Base-by-base conservation (phyloP, 2,888 invertebrate species). In the Rapana venosa region DNA sequence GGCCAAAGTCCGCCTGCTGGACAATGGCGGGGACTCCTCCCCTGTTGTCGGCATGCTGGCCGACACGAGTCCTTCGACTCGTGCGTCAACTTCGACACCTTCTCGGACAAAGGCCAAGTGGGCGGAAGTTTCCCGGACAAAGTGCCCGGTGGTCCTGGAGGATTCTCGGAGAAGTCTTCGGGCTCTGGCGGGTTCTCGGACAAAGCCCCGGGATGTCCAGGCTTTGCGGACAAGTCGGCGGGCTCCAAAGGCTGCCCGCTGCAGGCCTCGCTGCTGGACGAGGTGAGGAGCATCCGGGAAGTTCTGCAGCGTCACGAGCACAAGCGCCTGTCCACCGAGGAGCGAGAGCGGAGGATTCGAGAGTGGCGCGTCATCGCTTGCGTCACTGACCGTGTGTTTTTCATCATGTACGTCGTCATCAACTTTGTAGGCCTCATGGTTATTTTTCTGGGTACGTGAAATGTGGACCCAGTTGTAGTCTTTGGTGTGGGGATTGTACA, bases 351-450 rank as follows among this genome's bases (percentile, higher is more conserved):
- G 88, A 92, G 93, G 70, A 88, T 95, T 20, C 89, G 94, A 61
- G 95, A 95, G 87, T 95, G 95, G 95, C 93, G 94, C 88, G 93
- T 95, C 30, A 94, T 95, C 77, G 95, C 95, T 70, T 94, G 95
- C 90, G 93, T 95, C 26, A 94, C 95, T 0, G 95, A 95, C 89
- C 91, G 95, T 56, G 88, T 95, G 35, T 95, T 95, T 91, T 95
- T 95, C 89, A 92, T 94, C 81, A 91, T 94, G 11, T 95, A 95
- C 91, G 90, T 95, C 61, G 79, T 94, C 36, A 92, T 95, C 81
- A 95, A 95, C 87, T 90, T 94, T 58, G 90, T 94, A 20, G 94
- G 94, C 8, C 93, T 95, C 17, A 90, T 94, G 61, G 92, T 94
- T n/a, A 94, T 94, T 58, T 94, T 95, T 87, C 93, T 93, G 74